Percentiles rank a stretch among this genome's conserved stretches.
These are phyloP conservation scores for Camptogramma bilineatum DNA, from an alignment of 2,888 invertebrate genomes.

Conservation along the genomic window DNA sequence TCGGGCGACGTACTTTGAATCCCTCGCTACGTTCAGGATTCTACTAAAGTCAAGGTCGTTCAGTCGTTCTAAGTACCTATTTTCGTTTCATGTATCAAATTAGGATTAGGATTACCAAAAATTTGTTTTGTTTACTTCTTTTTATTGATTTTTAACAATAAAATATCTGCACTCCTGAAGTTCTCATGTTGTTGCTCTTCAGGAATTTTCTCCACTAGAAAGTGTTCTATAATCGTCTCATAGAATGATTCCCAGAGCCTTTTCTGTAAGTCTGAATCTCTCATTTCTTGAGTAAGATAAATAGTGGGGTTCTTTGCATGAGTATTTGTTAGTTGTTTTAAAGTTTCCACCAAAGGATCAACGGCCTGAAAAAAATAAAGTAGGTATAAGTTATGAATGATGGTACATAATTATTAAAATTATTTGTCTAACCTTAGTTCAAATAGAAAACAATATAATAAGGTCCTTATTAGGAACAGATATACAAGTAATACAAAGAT, in stretches of 20 bases:
- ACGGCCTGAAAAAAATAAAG: conserved; percentile 76
- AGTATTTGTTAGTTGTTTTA: conserved; percentile 73
- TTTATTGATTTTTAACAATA: conserved; percentile 78
- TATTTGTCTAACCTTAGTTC: too few relatives aligned
- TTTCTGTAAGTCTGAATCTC: conserved; percentile 86
- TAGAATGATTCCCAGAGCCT: conserved; percentile 71
- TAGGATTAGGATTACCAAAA: neutral
- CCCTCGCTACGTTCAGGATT: too few relatives aligned
- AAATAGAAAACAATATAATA: too few relatives aligned
- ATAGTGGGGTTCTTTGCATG: conserved; percentile 81
- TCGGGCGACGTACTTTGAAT: too few relatives aligned
- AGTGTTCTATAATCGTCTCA: conserved; percentile 64
- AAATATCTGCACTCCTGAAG: conserved; percentile 87
- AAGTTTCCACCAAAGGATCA: conserved; percentile 85
- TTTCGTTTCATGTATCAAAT: too few relatives aligned
- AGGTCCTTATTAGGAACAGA: too few relatives aligned
- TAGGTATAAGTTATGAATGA: neutral
- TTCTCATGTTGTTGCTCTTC: conserved; percentile 86
- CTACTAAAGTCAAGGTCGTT: too few relatives aligned
- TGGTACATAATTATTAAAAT: too few relatives aligned
- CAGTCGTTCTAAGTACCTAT: too few relatives aligned
- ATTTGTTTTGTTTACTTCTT: conserved; percentile 46
- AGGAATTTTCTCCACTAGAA: conserved; percentile 80
- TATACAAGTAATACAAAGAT: too few relatives aligned
- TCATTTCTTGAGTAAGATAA: conserved; percentile 88